These are phyloP conservation scores for Proteles cristata DNA, from an alignment of 2,113 vertebrate genomes.

Conservation along the genomic window DNA sequence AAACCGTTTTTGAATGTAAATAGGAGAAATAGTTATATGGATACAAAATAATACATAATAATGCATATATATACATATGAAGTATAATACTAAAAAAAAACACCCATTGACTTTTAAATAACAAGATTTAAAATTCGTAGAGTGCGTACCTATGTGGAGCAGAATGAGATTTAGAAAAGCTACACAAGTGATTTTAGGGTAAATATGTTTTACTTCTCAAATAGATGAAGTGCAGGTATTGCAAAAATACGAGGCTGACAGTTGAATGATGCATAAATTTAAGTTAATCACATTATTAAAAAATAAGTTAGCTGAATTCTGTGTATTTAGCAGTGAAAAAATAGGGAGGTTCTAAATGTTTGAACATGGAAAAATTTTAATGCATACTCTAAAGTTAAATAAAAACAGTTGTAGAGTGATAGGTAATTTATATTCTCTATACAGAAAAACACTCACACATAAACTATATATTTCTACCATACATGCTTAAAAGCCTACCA, in stretches of 20 bases:
- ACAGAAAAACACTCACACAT: background rate
- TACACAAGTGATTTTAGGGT: background rate
- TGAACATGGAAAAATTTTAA: background rate
- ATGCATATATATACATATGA: background rate
- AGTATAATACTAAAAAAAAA: background rate
- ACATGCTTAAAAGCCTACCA: background rate
- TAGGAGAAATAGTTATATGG: background rate
- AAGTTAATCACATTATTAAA: background rate
- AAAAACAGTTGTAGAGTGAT: background rate
- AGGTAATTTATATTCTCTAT: background rate
- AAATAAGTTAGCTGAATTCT: background rate
- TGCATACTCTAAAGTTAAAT: background rate
- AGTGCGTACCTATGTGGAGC: background rate
- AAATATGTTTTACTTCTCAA: background rate
- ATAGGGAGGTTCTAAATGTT: background rate
- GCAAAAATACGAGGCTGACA: background rate
- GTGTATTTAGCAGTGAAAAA: background rate
- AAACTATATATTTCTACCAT: background rate
- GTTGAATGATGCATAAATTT: background rate
- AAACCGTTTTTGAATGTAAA: background rate
- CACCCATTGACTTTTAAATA: background rate
- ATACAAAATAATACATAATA: background rate
- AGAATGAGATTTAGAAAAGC: background rate
- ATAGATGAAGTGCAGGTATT: background rate
- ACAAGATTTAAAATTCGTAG: background rate